Evolutionary conservation across 2,113 vertebrate species (phyloP).

Genomic region (Myrmecophaga tridactyla): DNA sequence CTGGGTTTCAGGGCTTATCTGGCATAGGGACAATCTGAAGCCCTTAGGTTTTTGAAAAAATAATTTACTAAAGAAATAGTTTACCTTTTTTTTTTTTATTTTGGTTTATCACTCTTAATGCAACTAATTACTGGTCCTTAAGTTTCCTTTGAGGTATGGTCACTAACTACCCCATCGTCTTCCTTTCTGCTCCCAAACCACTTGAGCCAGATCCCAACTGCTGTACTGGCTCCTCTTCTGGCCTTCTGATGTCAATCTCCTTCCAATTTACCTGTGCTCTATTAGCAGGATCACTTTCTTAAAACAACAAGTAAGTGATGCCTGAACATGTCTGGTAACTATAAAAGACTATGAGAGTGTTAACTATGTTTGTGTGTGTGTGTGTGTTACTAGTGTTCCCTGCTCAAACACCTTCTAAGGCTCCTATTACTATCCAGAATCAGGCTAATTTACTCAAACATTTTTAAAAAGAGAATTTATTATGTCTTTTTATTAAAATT

Average conservation of each 20-base stretch:
- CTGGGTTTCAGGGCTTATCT: too few species aligned
- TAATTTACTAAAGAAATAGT: too few species aligned
- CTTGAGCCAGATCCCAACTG: neutral
- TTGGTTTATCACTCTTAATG: neutral
- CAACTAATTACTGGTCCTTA: neutral
- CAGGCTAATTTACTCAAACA: neutral
- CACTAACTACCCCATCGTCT: neutral
- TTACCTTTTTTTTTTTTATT: too few species aligned
- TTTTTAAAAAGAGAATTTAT: neutral
- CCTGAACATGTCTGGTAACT: neutral
- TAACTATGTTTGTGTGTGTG: neutral
- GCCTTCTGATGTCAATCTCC: neutral
- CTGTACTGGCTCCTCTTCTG: neutral
- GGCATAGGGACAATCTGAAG: too few species aligned
- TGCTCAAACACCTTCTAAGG: neutral
- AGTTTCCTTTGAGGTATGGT: neutral
- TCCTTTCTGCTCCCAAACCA: neutral
- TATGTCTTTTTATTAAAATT: neutral
- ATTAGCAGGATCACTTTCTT: neutral
- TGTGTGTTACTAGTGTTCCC: neutral
- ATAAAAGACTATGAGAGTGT: neutral
- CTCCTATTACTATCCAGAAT: neutral
- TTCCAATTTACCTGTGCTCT: neutral
- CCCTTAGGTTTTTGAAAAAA: too few species aligned
- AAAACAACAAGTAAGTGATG: neutral